Base-by-base conservation (phyloP, 1,140 invertebrate genomes). In the Drosophila pseudoobscura region DNA sequence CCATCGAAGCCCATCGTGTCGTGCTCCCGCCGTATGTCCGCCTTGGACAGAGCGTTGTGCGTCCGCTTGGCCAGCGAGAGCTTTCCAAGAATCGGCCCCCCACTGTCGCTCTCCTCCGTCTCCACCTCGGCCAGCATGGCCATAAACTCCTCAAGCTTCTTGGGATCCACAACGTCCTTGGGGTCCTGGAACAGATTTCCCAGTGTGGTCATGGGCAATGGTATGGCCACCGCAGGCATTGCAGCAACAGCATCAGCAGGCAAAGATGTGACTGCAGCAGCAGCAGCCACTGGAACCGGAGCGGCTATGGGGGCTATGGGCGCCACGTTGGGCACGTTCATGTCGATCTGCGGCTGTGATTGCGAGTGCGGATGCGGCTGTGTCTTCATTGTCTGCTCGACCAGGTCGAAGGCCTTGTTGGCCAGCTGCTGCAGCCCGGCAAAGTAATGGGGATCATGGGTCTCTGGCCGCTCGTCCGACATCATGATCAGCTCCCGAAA, bases 81-180 rank as follows among this genome's bases (percentile, higher is more conserved):
- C 66, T 93, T 93, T 6, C 94, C 94, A 29, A 95, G 89, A 45
- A 94, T 84, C 15, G 92, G 92, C 73, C 89, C 92, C 46, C 93
- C 93, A 50, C 93, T 92, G 82, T 95, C 94, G 83, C 94, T 95
- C 80, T 95, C 94, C 76, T 94, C 95, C 0, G 94, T 93, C 64
- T 95, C 94, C 9, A 91, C 90, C 4, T 92, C 90, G 70, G 92
- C 93, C 39, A 92, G 90, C 78, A 92, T 92, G 74, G 92, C 92
- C 50, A 92, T 78, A 50, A 91, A 93, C 60, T 92, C 91, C 62
- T 92, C 91, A 35, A 93, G 85, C 70, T 93, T 93, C 57, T 89
- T 80, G 50, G 91, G 91, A 61, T 92, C 91, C 0, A 92, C 84
- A 15, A 91, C 78, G 8, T 91, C 90, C 51, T 91, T 92, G 50